These are phyloP conservation scores for Ptychochromis oligacanthus DNA, from an alignment of 2,113 vertebrate species.

Conservation along the genomic window DNA sequence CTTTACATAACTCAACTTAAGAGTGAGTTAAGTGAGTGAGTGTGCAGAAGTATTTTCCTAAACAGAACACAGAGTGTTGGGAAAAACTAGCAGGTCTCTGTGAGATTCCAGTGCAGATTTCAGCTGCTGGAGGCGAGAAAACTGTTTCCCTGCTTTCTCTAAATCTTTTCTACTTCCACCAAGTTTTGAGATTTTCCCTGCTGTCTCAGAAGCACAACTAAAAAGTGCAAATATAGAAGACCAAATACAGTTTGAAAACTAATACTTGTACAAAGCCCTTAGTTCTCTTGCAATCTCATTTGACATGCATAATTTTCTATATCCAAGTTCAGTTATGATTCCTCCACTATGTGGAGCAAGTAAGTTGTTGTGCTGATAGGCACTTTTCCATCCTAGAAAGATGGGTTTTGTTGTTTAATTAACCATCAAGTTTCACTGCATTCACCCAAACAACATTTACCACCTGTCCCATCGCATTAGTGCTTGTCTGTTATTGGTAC, in stretches of 20 bases:
- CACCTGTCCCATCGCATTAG: neutral
- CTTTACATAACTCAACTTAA: neutral
- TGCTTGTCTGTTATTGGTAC: neutral
- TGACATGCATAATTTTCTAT: neutral
- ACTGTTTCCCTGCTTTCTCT: neutral
- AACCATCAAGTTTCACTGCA: neutral
- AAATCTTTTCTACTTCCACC: neutral
- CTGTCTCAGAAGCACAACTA: neutral
- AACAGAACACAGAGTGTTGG: neutral
- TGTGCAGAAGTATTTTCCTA: conserved; percentile 15
- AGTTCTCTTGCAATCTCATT: neutral
- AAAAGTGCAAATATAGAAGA: neutral
- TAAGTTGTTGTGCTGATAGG: neutral
- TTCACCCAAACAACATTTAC: conserved; percentile 6
- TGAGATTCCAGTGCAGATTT: conserved; percentile 74
- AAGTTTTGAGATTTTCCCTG: neutral
- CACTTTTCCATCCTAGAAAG: neutral
- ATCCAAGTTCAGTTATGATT: neutral
- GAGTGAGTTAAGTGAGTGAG: neutral
- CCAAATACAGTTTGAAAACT: neutral
- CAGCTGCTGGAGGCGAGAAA: conserved; percentile 33
- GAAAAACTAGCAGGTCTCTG: conserved; percentile 61
- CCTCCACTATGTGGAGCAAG: neutral
- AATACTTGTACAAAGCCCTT: neutral
- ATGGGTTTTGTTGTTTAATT: neutral